Evolutionary conservation across 2,113 vertebrate species (phyloP).

Genomic region (Jaculus jaculus): DNA sequence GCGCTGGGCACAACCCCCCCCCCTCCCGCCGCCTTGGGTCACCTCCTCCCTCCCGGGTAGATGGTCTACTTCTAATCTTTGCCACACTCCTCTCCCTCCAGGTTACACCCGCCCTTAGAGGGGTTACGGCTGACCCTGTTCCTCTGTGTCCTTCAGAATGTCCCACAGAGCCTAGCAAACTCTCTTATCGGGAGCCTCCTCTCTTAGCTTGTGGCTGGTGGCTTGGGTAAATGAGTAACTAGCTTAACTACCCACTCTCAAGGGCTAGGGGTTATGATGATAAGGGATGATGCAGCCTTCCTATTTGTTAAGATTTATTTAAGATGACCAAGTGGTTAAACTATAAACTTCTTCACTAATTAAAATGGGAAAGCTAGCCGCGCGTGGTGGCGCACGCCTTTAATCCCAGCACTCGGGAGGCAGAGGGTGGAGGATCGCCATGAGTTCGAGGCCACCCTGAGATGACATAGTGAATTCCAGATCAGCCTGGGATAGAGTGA

Average conservation of each 20-base stretch:
- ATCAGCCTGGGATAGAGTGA: too few species aligned
- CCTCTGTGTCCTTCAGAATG: neutral
- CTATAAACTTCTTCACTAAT: constrained; percentile 60
- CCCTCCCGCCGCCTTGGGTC: too few species aligned
- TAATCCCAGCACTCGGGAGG: too few species aligned
- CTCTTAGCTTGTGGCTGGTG: neutral
- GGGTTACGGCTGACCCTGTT: too few species aligned
- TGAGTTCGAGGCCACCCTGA: too few species aligned
- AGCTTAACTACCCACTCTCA: constrained; percentile 64
- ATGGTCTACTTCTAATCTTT: neutral
- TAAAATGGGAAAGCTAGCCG: neutral
- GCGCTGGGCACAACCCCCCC: too few species aligned
- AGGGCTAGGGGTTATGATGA: constrained; percentile 36
- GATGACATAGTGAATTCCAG: too few species aligned
- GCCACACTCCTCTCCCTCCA: neutral
- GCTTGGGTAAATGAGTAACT: constrained; percentile 61
- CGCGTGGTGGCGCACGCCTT: too few species aligned
- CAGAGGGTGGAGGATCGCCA: too few species aligned
- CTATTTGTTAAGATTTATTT: constrained; percentile 56
- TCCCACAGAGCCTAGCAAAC: neutral
- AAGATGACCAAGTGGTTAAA: constrained; percentile 57
- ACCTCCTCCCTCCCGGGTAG: neutral
- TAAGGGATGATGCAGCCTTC: constrained; percentile 54
- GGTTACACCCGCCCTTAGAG: neutral
- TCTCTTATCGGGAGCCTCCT: neutral